Base-by-base conservation (phyloP, 1,140 invertebrate genomes). In the Penaeus chinensis region DNA sequence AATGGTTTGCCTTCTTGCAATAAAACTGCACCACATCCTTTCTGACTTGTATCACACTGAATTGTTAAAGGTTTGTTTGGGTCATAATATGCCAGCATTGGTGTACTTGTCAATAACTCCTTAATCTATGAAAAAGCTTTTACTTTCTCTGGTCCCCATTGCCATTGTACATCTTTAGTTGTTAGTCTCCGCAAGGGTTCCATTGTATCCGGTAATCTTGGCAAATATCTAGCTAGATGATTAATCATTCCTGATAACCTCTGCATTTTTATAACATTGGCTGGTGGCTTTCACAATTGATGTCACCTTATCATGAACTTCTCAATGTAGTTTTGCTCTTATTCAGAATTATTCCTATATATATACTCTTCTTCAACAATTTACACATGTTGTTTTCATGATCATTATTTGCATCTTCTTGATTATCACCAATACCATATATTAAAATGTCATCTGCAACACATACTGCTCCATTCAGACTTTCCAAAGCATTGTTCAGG, bases 381-480 rank as follows among this genome's bases (percentile, higher is more conserved):
- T 54, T 54, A 79, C n/a, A 13, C 19, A 79, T 0, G 0, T 79
- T 37, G 0, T 20, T 27, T 3, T 79, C 77, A 79, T 79, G 77
- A 4, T 79, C 11, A 20, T 32, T 54, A 16, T 20, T 24, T 37
- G 77, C 42, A n/a, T 79, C 47, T 32, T 32, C 32, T 32, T 32
- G 32, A 1, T 32, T 32, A 32, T 32, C 32, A 32, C 32, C 32
- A 32, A 32, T 32, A 47, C 77, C 77, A 79, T 79, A 54, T 19
- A 79, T 18, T 42, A 79, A 22, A 22, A 79, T 10, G 37, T 79
- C 77, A 79, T 79, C 77, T 20, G 77, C 27, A 47, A 79, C 19
- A 18, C 27, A 32, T 47, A 3, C 77, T 47, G 19, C 19, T 79
- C 77, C 77, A 32, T 37, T 22, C n/a, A 79, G 27, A 79, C 24